phyloP scores from a whole-genome alignment of 2,888 invertebrate species.

The Carpatolechia fugitivella region DNA sequence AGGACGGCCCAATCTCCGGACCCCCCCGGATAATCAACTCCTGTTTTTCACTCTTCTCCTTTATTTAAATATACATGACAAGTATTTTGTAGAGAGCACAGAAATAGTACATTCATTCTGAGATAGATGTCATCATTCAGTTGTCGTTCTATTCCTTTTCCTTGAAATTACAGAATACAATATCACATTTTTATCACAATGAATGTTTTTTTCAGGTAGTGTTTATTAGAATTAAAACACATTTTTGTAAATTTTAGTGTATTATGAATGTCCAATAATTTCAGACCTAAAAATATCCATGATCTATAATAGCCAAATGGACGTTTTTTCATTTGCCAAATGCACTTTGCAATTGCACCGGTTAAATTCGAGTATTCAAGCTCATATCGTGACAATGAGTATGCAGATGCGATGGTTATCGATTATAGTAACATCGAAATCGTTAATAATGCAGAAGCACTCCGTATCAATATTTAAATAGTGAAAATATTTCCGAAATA shows the following conservation, averaged over 20 bases:
- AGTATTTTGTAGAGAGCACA: background rate
- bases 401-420: conserved; percentile 14
- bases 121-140: no score
- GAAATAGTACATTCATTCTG: no score
- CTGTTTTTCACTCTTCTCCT: conserved; percentile 36
- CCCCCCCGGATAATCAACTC: conserved; percentile 52
- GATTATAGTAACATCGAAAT: conserved; percentile 15
- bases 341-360: conserved; percentile 8
- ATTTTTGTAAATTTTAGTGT: no score
- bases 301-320: background rate
- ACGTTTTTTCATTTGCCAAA: background rate
- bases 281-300: no score
- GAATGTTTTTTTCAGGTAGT: no score
- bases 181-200: no score
- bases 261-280: no score
- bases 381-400: conserved; percentile 11
- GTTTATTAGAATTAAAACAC: no score
- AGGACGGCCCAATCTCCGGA: conserved; percentile 62
- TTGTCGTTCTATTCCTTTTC: no score
- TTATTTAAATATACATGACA: conserved; percentile 38
- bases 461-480: conserved; percentile 12
- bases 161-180: no score
- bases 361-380: background rate
- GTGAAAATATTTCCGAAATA: background rate
- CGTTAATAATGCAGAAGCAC: conserved; percentile 15